A percentile compares a stretch with the other conserved stretches of the same genome.
These are phyloP conservation scores for Bombyx huttoni DNA, from an alignment of 2,888 invertebrate genomes.

Conservation along the genomic window DNA sequence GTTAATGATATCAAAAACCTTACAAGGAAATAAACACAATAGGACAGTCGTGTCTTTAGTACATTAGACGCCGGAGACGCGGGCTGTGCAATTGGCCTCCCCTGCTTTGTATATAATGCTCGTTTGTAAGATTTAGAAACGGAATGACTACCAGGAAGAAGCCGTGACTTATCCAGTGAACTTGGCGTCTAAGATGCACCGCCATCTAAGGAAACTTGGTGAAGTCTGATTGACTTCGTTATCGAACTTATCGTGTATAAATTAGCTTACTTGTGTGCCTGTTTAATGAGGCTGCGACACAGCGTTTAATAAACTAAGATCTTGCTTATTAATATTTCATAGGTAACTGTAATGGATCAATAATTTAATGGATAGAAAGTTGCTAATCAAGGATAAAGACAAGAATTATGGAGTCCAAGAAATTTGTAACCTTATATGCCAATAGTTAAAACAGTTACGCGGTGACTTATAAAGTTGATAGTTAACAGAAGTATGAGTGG, in stretches of 20 bases:
- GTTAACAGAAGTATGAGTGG: too few relatives aligned
- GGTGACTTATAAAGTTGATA: background rate
- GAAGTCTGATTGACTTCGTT: slow-evolving; percentile 50
- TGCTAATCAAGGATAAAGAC: background rate
- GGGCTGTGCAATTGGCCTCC: slow-evolving; percentile 52
- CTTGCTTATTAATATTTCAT: slow-evolving; percentile 7
- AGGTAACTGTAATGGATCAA: slow-evolving; percentile 20
- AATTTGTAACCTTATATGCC: background rate
- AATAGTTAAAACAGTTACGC: background rate
- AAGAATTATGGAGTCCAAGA: background rate
- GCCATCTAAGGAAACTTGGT: slow-evolving; percentile 42
- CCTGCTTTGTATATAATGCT: slow-evolving; percentile 65
- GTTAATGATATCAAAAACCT: slow-evolving; percentile 65
- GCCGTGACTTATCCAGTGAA: slow-evolving; percentile 51
- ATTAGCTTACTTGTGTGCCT: slow-evolving; percentile 24
- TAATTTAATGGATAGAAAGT: slow-evolving; percentile 3
- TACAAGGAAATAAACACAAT: slow-evolving; percentile 67
- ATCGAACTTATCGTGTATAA: slow-evolving; percentile 32
- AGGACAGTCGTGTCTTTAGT: slow-evolving; percentile 61
- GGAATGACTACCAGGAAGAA: slow-evolving; percentile 52
- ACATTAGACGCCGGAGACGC: slow-evolving; percentile 56
- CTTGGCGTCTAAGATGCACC: slow-evolving; percentile 44
- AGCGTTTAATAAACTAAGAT: background rate
- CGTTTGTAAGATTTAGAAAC: slow-evolving; percentile 60
- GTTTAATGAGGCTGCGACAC: slow-evolving; percentile 18